Evolutionary conservation across 1,140 invertebrate genomes (phyloP).

Genomic region (Panagrolaimus sp.): DNA sequence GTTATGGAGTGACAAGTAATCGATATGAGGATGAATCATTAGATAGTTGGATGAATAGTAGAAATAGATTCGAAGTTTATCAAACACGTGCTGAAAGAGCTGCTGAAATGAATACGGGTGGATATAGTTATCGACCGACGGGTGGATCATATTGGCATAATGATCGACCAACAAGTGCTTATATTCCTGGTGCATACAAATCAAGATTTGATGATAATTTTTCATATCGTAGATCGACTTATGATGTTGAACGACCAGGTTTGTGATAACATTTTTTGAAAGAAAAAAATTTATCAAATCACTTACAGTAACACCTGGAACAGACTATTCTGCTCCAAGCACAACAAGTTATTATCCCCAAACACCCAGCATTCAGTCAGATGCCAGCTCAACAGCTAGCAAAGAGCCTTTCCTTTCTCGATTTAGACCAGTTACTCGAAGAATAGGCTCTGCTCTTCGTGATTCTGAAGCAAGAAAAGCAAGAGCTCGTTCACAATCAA

Average conservation of each 20-base stretch:
- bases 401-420: constrained; percentile 23
- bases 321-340: constrained; percentile 12
- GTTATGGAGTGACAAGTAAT: background rate
- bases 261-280: too few species aligned
- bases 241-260: constrained; percentile 12
- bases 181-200: constrained; percentile 29
- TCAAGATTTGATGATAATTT: constrained; percentile 32
- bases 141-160: constrained; percentile 20
- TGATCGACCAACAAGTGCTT: constrained; percentile 27
- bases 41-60: background rate
- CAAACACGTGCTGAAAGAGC: constrained; percentile 53
- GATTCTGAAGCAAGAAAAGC: constrained; percentile 41
- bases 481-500: constrained; percentile 46
- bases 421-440: constrained; percentile 30
- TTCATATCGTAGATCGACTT: constrained; percentile 21
- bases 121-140: constrained; percentile 8
- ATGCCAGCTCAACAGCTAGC: constrained; percentile 15
- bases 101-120: constrained; percentile 32
- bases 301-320: constrained; percentile 18
- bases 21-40: background rate
- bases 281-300: too few species aligned
- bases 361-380: constrained; percentile 8
- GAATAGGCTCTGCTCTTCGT: constrained; percentile 39
- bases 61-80: constrained; percentile 53
- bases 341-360: constrained; percentile 7